Conservation (phyloP, 2,797 vertebrate species). For the Oreonectes daqikongensis region DNA sequence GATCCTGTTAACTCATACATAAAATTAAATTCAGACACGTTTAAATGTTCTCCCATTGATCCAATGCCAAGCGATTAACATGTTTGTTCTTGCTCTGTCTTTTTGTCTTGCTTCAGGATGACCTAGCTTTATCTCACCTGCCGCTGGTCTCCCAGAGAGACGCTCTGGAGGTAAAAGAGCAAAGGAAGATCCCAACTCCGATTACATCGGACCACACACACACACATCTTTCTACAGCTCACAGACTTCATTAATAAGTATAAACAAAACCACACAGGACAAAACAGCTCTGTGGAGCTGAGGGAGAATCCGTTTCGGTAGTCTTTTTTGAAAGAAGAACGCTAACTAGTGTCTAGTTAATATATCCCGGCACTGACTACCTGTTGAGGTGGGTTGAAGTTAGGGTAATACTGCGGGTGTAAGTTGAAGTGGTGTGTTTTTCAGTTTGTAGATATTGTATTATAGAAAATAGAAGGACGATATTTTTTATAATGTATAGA, state of each 20-base stretch:
- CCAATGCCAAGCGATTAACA: slow-evolving; percentile 1
- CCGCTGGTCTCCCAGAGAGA: slow-evolving; percentile 65
- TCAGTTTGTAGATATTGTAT: slow-evolving; percentile 79
- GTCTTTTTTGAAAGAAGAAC: slow-evolving; percentile 17
- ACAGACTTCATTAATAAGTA: slow-evolving; percentile 53
- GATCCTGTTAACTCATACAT: background rate
- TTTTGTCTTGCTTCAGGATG: slow-evolving; percentile 71
- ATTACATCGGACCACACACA: slow-evolving; percentile 62
- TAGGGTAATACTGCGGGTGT: slow-evolving; percentile 15
- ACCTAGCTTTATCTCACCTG: slow-evolving; percentile 69
- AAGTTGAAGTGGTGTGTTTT: slow-evolving; percentile 32
- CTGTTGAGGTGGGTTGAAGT: slow-evolving; percentile 16
- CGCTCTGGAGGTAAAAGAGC: slow-evolving; percentile 68
- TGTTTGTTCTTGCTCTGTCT: slow-evolving; percentile 33
- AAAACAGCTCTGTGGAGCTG: slow-evolving; percentile 18
- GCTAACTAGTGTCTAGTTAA: background rate
- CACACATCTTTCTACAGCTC: slow-evolving; percentile 33
- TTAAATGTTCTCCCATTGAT: background rate
- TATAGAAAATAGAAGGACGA: slow-evolving; percentile 71
- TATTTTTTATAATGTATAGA: slow-evolving; percentile 81
- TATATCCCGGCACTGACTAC: slow-evolving; percentile 12
- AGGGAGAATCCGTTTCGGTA: background rate
- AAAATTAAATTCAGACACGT: background rate
- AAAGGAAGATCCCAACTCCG: slow-evolving; percentile 68
- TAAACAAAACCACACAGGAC: slow-evolving; percentile 53